Evolutionary conservation across 2,797 vertebrate species (phyloP), one percentile per base, ranked within the genome.

Genomic region (Nannoperca australis): DNA sequence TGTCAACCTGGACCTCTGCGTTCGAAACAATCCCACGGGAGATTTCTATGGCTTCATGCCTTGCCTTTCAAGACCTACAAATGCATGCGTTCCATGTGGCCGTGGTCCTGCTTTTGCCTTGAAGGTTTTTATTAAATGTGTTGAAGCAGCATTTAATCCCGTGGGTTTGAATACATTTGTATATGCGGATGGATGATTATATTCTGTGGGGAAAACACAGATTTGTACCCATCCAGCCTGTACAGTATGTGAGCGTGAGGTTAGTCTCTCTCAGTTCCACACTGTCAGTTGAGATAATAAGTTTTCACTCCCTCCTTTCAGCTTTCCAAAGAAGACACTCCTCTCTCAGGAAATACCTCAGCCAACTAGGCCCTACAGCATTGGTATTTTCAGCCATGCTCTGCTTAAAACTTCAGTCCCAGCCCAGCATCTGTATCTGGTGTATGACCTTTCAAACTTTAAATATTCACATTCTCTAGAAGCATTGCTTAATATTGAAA

Each of bases 331-430:
- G 40, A 47, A 44, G 51, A 51, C 34, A 22, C 38, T 64, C 11
- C 59, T 71, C 55, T 49, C 67, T 68, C 18, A 56, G 77, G 69
- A 82, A 82, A 70, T 50, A 67, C 40, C 50, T 56, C 36, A 58
- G 45, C 72, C 86, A 77, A 56, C 51, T 73, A 56, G 49, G 30
- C 54, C 56, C 54, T 14, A 18, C 20, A 20, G 44, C 40, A 67
- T 22, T 49, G 14, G 56, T 68, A 71, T 80, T 82, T 76, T 85
- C 44, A 78, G 55, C 47, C 4, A 0, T 45, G 68, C 59, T 83
- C 79, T 58, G 58, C 42, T 67, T 58, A 71, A 73, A 82, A 74
- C 67, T 64, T 71, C 50, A 70, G 51, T 70, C 64, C 42, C 56
- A 79, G 44, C 40, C 20, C 11, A 44, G 53, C 15, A 69, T 76